Conservation (phyloP, 2,888 invertebrate species). For the Achlya flavicornis region DNA sequence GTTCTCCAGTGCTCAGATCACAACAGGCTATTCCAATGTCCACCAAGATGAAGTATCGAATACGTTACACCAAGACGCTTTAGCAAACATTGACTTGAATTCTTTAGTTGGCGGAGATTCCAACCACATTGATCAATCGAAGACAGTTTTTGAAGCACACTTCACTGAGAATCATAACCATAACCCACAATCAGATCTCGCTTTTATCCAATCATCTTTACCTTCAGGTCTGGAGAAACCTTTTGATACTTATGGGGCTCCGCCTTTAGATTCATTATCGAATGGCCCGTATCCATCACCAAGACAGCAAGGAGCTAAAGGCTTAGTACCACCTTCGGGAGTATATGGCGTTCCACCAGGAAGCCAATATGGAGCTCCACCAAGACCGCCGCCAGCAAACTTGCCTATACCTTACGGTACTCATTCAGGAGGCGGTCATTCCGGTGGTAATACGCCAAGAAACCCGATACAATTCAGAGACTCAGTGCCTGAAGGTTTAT, state of each 20-base stretch:
- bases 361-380: slow-evolving; percentile 75
- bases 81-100: slow-evolving; percentile 70
- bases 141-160: slow-evolving; percentile 79
- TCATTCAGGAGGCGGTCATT: slow-evolving; percentile 71
- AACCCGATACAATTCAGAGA: slow-evolving; percentile 89
- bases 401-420: slow-evolving; percentile 74
- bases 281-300: slow-evolving; percentile 65
- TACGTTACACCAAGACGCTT: slow-evolving; percentile 61
- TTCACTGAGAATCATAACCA: slow-evolving; percentile 67
- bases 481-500: slow-evolving; percentile 88
- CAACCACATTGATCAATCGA: slow-evolving; percentile 77
- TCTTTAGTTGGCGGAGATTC: slow-evolving; percentile 75
- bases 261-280: slow-evolving; percentile 74
- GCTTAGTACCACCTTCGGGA: slow-evolving; percentile 85
- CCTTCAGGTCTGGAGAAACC: slow-evolving; percentile 49
- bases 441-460: slow-evolving; percentile 75
- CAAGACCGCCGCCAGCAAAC: slow-evolving; percentile 54
- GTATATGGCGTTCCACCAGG: slow-evolving; percentile 85
- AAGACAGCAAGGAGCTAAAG: slow-evolving; percentile 76
- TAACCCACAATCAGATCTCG: slow-evolving; percentile 50
- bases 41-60: slow-evolving; percentile 25
- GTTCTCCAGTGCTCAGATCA: slow-evolving; percentile 51
- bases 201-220: slow-evolving; percentile 43
- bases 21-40: slow-evolving; percentile 70
- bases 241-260: slow-evolving; percentile 68